phyloP scores from a whole-genome alignment of 1,140 invertebrate genomes.

The Leptinotarsa lineolata region DNA sequence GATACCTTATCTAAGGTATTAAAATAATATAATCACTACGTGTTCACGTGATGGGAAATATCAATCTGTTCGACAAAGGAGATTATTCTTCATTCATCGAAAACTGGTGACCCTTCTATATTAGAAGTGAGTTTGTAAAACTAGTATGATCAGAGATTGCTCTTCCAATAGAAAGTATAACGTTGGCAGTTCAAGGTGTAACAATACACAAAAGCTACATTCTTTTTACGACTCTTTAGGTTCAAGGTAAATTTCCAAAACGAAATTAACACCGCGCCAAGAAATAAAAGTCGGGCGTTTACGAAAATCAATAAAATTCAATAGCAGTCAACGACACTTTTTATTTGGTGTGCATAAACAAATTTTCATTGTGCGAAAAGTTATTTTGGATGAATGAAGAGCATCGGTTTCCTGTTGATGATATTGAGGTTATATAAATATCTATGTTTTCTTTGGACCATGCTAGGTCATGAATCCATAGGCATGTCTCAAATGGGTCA shows the following conservation, averaged over 20 bases:
- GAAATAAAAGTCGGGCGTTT: background rate
- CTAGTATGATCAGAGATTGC: too few species aligned
- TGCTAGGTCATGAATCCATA: too few species aligned
- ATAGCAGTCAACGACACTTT: background rate
- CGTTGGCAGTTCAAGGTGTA: too few species aligned
- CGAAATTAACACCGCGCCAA: background rate
- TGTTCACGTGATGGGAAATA: background rate
- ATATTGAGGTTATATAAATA: slow-evolving; percentile 1
- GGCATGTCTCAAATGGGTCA: too few species aligned
- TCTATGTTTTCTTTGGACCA: background rate
- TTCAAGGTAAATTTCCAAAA: background rate
- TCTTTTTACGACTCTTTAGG: background rate
- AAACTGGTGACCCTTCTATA: too few species aligned
- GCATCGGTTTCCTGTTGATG: background rate
- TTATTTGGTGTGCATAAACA: background rate
- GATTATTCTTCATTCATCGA: too few species aligned
- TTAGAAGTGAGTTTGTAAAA: too few species aligned
- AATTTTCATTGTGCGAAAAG: background rate
- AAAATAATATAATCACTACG: background rate
- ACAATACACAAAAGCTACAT: background rate
- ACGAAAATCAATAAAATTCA: slow-evolving; percentile 3
- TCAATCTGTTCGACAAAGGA: background rate
- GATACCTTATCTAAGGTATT: background rate
- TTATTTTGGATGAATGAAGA: background rate
- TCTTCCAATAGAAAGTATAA: too few species aligned